Conservation (phyloP, 2,888 invertebrate species). For the Lycaena phlaeas region DNA sequence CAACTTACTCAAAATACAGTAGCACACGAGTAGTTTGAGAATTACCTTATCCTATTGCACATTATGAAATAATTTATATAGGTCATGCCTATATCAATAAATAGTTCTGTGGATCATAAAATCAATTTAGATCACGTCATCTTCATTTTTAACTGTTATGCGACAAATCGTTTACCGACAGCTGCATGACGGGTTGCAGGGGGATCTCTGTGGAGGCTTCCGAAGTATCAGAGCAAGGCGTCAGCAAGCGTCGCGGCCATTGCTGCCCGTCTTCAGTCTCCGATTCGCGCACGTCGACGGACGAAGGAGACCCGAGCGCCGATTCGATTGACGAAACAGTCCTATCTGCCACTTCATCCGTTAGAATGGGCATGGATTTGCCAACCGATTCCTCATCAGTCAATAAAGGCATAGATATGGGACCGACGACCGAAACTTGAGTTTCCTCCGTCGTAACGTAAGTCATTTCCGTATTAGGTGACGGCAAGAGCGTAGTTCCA, state of each 20-base stretch:
- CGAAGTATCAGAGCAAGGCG: constrained; percentile 50
- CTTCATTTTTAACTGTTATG: constrained; percentile 41
- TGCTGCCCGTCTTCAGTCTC: constrained; percentile 37
- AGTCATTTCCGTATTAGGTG: constrained; percentile 48
- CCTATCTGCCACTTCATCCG: constrained; percentile 44
- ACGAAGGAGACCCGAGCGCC: constrained; percentile 35
- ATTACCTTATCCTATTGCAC: constrained; percentile 43
- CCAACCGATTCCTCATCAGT: constrained; percentile 56
- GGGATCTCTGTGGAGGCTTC: constrained; percentile 56
- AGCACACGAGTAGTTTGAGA: constrained; percentile 13
- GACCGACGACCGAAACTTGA: constrained; percentile 37
- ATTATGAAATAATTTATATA: constrained; percentile 17
- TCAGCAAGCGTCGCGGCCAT: constrained; percentile 46
- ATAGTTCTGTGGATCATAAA: constrained; percentile 12
- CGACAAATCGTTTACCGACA: constrained; percentile 44
- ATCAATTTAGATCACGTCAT: no score
- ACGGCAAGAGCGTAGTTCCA: constrained; percentile 34
- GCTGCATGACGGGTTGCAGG: constrained; percentile 49
- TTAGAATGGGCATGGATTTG: constrained; percentile 59
- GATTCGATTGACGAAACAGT: constrained; percentile 41
- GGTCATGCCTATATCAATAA: constrained; percentile 13
- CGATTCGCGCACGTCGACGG: constrained; percentile 37
- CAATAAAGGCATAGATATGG: constrained; percentile 75
- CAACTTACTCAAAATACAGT: constrained; percentile 12
- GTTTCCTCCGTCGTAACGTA: constrained; percentile 41